A percentile compares a stretch with the other conserved stretches of the same genome.
Conservation (phyloP, 2,888 invertebrate species). For the Lasiommata megera region DNA sequence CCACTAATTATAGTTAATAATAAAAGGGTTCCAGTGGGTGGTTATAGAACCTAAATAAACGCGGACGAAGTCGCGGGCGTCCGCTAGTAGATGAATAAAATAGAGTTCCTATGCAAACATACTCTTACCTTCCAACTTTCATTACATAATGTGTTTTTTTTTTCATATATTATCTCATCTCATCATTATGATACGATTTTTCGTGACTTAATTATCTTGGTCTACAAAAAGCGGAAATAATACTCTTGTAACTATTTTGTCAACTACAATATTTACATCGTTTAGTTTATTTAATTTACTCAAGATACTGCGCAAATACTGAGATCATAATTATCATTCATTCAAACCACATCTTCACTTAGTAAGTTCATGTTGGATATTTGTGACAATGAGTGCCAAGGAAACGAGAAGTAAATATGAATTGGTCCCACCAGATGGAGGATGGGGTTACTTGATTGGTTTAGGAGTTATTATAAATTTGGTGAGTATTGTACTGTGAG, state of each 20-base stretch:
- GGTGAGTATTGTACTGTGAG: slow-evolving; percentile 83
- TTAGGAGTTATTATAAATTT: slow-evolving; percentile 80
- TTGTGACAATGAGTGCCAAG: slow-evolving; percentile 40
- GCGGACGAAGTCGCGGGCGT: too few species aligned
- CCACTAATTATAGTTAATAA: too few species aligned
- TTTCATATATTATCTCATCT: too few species aligned
- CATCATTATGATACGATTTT: too few species aligned
- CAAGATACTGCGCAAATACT: slow-evolving; percentile 25
- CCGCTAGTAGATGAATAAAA: too few species aligned
- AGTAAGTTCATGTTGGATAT: background rate
- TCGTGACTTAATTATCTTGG: too few species aligned
- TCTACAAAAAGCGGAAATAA: background rate
- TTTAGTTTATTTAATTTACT: slow-evolving; percentile 21
- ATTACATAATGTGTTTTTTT: too few species aligned
- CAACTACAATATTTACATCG: slow-evolving; percentile 1
- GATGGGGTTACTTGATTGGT: slow-evolving; percentile 86
- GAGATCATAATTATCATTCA: background rate
- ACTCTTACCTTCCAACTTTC: too few species aligned
- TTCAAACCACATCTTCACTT: slow-evolving; percentile 15
- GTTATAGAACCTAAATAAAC: too few species aligned
- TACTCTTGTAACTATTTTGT: background rate
- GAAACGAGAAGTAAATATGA: slow-evolving; percentile 41
- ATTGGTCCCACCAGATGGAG: slow-evolving; percentile 82
- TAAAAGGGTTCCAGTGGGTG: too few species aligned
- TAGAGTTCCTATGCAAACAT: too few species aligned